Evolutionary conservation across 2,888 invertebrate genomes (phyloP), one percentile per base, ranked within the genome.

Genomic region (Rhogogaster chlorosoma): DNA sequence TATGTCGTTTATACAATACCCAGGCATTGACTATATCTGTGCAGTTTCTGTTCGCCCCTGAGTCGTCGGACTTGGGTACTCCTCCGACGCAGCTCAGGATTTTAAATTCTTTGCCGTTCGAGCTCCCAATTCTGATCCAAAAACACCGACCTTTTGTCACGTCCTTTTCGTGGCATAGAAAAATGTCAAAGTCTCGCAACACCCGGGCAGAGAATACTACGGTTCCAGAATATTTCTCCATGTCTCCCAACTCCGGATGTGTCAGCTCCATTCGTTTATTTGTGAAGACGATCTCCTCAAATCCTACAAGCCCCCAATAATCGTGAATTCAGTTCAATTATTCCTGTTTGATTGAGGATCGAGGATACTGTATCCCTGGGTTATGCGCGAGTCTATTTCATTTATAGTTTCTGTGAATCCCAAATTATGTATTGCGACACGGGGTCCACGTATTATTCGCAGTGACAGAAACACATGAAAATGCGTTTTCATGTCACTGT

Each of bases 121-220:
- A 90, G 12, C 89, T 91, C 10, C 90, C 89, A 12, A 93, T 86
- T 42, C 91, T 87, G 12, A 93, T 88, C 90, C 90, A 92, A 75
- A 92, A 93, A 82, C 93, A 93, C 26, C 88, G 89, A 73, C 88
- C 61, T 0, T 1, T 4, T 0, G 4, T 0, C 36, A 84, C 84
- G 4, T 53, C 0, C 0, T 49, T 12, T 2, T 36, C 53, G 26
- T 90, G 87, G 84, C 93, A 93, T 0, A 93, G 29, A 32, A 89
- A 88, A 49, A 93, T 87, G 70, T 92, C 89, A 0, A 87, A 90
- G 38, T 92, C 90, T 0, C 15, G 38, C 4, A 42, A 1, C 22
- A 85, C 89, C 0, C 91, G 90, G 32, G 91, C 78, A 0, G 92
- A 91, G 67, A 91, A 73, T 36, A 45, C 12, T 29, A 84, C 18